Base-by-base conservation (phyloP, 1,140 invertebrate species). In the Sminthurinus signatus region DNA sequence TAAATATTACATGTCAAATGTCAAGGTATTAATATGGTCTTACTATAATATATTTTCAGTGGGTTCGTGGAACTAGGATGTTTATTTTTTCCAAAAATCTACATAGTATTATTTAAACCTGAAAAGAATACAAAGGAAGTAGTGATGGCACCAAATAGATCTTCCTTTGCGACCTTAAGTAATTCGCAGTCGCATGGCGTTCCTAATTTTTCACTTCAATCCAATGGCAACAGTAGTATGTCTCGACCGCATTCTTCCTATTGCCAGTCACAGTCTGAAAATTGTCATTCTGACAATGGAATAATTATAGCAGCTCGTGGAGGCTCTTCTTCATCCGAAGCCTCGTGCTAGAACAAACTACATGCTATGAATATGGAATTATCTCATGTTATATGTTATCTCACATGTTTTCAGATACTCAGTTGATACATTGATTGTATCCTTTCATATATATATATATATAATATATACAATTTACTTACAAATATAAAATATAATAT, bases 121-220 rank as follows among this genome's bases (percentile, higher is more conserved):
- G 81, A 86, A 64, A 86, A 86, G 72, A 86, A 86, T 74, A 87
- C 85, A 0, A 80, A 81, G 54, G 81, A 83, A 64, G 76, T 78
- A 4, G 82, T 84, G 1, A 84, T 84, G 82, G 71, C 75, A 21
- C 75, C 75, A 14, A 76, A 75, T 56, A 44, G 74, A 32, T 76
- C 74, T 25, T 76, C 75, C 2, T 75, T 76, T 5, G 43, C 43
- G 15, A 65, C 67, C 2, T 43, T 72, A 29, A 71, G 58, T 46
- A 71, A 60, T 39, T 28, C 65, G 19, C 31, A 32, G 1, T 55
- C 62, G 1, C 43, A 39, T 17, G 57, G 59, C 29, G 19, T 62
- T 21, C 46, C 64, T 14, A 52, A 52, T 23, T 52, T 52, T 28
- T 15, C 14, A 15, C 23, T 27, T 28, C 50, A 52, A 29, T 52